Percentiles rank a stretch among this genome's conserved stretches.
These are phyloP conservation scores for Ellobius talpinus DNA, from an alignment of 2,113 vertebrate genomes.

Conservation along the genomic window DNA sequence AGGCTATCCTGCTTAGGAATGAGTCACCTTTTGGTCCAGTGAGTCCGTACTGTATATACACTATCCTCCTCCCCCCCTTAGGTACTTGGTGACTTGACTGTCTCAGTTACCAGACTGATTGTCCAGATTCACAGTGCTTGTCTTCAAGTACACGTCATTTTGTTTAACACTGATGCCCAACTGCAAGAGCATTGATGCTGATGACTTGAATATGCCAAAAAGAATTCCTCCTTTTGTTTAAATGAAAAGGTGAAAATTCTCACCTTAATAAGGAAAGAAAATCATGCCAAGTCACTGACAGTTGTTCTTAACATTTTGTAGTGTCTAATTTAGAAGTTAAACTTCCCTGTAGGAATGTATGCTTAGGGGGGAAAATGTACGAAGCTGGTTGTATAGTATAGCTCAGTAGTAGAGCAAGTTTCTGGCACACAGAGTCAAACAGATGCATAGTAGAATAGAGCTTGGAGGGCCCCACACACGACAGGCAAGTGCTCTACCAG, in stretches of 20 bases:
- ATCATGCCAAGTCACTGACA: background rate
- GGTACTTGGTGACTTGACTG: background rate
- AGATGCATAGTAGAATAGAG: background rate
- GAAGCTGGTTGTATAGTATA: background rate
- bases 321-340: background rate
- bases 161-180: background rate
- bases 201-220: background rate
- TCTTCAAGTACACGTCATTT: background rate
- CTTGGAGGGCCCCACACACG: background rate
- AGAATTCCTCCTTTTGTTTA: background rate
- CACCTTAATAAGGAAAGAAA: background rate
- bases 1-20: no score
- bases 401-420: background rate
- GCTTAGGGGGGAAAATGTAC: background rate
- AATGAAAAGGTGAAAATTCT: background rate
- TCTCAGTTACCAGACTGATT: background rate
- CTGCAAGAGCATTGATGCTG: background rate
- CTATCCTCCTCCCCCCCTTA: no score
- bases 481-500: background rate
- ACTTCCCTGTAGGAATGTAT: background rate
- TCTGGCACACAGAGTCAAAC: background rate
- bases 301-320: no score
- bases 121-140: background rate
- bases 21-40: background rate
- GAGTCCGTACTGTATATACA: fast-evolving